Evolutionary conservation across 2,113 vertebrate species (phyloP), one percentile per base, ranked within the genome.

Genomic region (Camarhynchus parvulus): DNA sequence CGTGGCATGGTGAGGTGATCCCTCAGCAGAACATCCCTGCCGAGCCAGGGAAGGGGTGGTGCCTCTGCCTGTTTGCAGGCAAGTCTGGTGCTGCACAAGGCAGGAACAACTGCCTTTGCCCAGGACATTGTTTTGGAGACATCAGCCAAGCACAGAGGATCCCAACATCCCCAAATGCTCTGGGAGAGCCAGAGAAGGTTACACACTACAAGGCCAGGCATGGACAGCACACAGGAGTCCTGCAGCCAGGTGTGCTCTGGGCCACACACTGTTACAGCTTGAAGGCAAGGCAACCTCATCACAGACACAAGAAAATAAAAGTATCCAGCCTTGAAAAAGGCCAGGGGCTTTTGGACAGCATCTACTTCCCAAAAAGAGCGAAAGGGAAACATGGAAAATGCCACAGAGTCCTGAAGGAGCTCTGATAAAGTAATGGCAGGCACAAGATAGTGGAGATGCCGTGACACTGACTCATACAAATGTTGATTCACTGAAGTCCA

Each of bases 381-480:
- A 68, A 88, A 89, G 16, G 19, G 49, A 49, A 74, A 68, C 35
- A 55, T 7, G 16, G n/a, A 52, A 81, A 52, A 39, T 23, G 13
- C 24, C 14, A n/a, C 9, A 27, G 31, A 58, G 21, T 25, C 35
- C 44, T 41, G 25, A 78, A 24, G 11, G 13, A 89, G 9, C 13
- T 25, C 50, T 11, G 7, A 55, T 74, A 78, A 78, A 74, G 39
- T 13, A 78, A 47, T 41, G 22, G 10, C 61, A 64, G 31, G 35
- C 31, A 55, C 0, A 0, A 82, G 70, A 16, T 14, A 55, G 6
- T 27, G 15, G 53, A 84, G n/a, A 49, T 7, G 6, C 7, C 0
- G 0, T 25, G 42, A 63, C 27, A 27, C 21, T 18, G 12, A 39
- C 44, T 73, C 18, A 17, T 10, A 46, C 10, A n/a, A 81, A 46